Percentiles rank a stretch among this genome's conserved stretches.
phyloP scores from a whole-genome alignment of 2,888 invertebrate species.

The Iselma pallidipennis region DNA sequence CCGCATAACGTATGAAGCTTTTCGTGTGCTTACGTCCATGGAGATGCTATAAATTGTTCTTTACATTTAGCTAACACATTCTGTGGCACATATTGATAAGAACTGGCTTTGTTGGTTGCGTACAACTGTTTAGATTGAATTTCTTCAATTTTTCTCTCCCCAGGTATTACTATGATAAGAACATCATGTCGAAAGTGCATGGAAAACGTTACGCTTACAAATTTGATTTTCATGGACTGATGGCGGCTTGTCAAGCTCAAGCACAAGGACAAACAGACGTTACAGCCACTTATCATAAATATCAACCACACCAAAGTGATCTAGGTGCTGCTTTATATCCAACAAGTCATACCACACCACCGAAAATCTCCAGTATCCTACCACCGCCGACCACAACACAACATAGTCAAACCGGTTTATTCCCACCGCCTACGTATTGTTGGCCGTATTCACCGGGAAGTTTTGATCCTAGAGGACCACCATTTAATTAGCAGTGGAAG shows the following conservation, averaged over 20 bases:
- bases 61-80: too few species aligned
- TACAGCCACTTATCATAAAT: slow-evolving; percentile 55
- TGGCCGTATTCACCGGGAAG: slow-evolving; percentile 59
- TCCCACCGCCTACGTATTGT: slow-evolving; percentile 61
- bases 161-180: slow-evolving; percentile 99
- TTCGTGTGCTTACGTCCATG: too few species aligned
- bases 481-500: slow-evolving; percentile 42
- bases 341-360: slow-evolving; percentile 42
- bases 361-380: slow-evolving; percentile 57
- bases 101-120: too few species aligned
- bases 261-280: slow-evolving; percentile 63
- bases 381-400: slow-evolving; percentile 46
- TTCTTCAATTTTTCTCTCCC: too few species aligned
- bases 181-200: slow-evolving; percentile 99
- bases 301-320: slow-evolving; percentile 57
- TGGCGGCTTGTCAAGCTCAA: slow-evolving; percentile 85
- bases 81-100: too few species aligned
- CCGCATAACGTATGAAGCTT: too few species aligned
- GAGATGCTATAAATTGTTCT: too few species aligned
- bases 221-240: slow-evolving; percentile 97
- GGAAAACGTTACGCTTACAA: slow-evolving; percentile 98
- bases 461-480: slow-evolving; percentile 52
- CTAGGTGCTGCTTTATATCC: slow-evolving; percentile 54
- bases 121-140: too few species aligned
- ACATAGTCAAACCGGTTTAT: slow-evolving; percentile 53